These are phyloP conservation scores for Epirrhoe alternata DNA, from an alignment of 2,888 invertebrate genomes.

Conservation along the genomic window DNA sequence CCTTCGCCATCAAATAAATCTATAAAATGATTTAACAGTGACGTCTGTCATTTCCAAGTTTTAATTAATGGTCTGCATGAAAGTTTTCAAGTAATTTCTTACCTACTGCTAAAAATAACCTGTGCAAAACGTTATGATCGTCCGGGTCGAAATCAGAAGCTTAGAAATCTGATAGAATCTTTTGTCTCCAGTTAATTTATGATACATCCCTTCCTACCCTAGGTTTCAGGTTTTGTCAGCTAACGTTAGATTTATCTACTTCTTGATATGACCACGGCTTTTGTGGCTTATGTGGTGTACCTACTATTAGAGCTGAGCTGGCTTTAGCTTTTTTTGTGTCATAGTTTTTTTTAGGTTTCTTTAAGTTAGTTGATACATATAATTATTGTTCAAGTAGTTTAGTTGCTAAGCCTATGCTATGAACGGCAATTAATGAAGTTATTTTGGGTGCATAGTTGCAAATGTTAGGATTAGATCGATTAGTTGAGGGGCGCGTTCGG, in stretches of 20 bases:
- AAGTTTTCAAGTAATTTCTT: slow-evolving; percentile 3
- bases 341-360: not conserved
- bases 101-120: slow-evolving; percentile 2
- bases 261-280: not conserved
- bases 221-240: no score
- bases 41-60: slow-evolving; percentile 3
- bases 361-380: not conserved
- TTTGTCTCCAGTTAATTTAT: no score
- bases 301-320: not conserved
- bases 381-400: not conserved
- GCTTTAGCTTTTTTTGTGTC: no score
- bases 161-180: no score
- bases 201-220: no score
- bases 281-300: no score
- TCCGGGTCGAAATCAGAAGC: not conserved
- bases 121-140: not conserved
- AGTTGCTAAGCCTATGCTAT: not conserved
- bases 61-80: slow-evolving; percentile 1
- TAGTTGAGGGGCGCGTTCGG: slow-evolving; percentile 67
- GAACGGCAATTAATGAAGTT: slow-evolving; percentile 34
- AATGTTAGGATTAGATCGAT: slow-evolving; percentile 76
- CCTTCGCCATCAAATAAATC: not conserved
- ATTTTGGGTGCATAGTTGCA: slow-evolving; percentile 63
- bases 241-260: not conserved
- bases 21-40: not conserved